phyloP scores from a whole-genome alignment of 1,140 invertebrate species.

The Drosophila cardini region DNA sequence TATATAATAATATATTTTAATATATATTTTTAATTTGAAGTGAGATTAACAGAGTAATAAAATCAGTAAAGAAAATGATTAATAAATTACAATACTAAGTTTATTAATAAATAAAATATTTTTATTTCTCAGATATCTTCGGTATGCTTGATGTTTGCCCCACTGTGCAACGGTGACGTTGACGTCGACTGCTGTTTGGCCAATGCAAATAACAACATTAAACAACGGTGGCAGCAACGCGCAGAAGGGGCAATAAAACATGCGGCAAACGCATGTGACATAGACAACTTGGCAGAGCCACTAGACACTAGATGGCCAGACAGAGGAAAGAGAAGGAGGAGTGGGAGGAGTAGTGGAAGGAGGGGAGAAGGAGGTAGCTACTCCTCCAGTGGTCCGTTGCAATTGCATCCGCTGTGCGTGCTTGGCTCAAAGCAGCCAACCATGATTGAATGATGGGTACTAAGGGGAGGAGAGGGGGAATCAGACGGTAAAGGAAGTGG shows the following conservation, averaged over 20 bases:
- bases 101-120: no score
- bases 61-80: no score
- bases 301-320: constrained; percentile 12
- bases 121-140: no score
- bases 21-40: no score
- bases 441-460: not conserved
- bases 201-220: constrained; percentile 66
- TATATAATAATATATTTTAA: no score
- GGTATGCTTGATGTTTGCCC: constrained; percentile 25
- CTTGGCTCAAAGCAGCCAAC: constrained; percentile 20
- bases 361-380: not conserved
- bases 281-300: constrained; percentile 67
- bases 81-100: no score
- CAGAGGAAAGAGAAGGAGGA: not conserved
- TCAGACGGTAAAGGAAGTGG: not conserved
- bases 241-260: constrained; percentile 45
- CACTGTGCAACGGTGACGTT: constrained; percentile 35
- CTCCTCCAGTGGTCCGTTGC: constrained; percentile 46
- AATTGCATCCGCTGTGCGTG: constrained; percentile 62
- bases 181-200: constrained; percentile 60
- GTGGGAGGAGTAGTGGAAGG: no score
- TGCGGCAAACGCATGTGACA: constrained; percentile 64
- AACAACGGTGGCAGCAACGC: constrained; percentile 24
- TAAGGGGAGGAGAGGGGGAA: not conserved
- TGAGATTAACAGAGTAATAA: no score